Base-by-base conservation (phyloP, 53 echinoderm and acorn worm species). In the Astropecten irregularis region DNA sequence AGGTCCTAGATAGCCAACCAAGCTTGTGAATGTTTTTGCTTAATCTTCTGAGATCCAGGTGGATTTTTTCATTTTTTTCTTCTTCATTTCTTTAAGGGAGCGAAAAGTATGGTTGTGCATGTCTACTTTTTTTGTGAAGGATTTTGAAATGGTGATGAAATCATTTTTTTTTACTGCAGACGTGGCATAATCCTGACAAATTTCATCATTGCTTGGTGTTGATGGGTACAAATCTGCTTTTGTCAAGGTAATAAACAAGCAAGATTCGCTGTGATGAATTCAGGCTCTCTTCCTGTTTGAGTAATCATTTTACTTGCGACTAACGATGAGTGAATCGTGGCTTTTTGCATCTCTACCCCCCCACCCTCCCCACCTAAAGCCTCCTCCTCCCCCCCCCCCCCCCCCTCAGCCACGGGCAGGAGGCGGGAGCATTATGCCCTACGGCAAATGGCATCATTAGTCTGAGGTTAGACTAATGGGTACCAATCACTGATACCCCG, bases 381-480 rank as follows among this genome's bases (percentile, higher is more conserved):
- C n/a, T n/a, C n/a, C n/a, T n/a, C n/a, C n/a, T n/a, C n/a, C n/a
- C n/a, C n/a, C n/a, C n/a, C n/a, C n/a, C n/a, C n/a, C n/a, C n/a
- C n/a, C n/a, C n/a, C n/a, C n/a, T n/a, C n/a, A n/a, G n/a, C n/a
- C n/a, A n/a, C n/a, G n/a, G n/a, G n/a, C n/a, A n/a, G n/a, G n/a
- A 42, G 42, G 11, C 40, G 31, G 64, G 64, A 35, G 34, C 64
- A 64, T 64, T 40, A 66, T 18, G 32, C 68, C 61, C 79, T 4
- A n/a, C 4, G 47, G 74, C 74, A 55, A 55, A 55, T 55, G 38
- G 61, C 62, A 48, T 79, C 46, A 79, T 79, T 77, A 79, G 44
- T 4, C 16, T 32, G 20, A 31, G 62, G 47, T 48, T 77, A 62
- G 26, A 79, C 79, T 79, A 61, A 79, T 79, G 62, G 33, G 15